Base-by-base conservation (phyloP, 2,797 vertebrate species). In the Coreius guichenoti region DNA sequence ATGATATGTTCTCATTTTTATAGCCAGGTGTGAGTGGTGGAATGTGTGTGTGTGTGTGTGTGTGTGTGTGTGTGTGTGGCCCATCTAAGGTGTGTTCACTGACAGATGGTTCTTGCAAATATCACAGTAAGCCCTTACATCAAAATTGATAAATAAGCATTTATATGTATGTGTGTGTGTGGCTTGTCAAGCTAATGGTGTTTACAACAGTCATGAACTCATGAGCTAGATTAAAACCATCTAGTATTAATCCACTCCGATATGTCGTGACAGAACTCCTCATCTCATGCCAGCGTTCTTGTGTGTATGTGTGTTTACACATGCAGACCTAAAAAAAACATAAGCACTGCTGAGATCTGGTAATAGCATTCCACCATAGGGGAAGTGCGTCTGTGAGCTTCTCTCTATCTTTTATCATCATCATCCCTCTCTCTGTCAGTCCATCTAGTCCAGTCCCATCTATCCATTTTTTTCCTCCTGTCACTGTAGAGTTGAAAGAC, bases 161-260 rank as follows among this genome's bases (percentile, higher is more conserved):
- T 31, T 43, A 67, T 83, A 12, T 61, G 14, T 5, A 5, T 63
- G 47, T 77, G 54, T 85, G 21, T 47, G 43, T 49, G 47, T 68
- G 26, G 54, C 54, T 83, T 84, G 76, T 77, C 86, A 76, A 45
- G 77, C 47, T 81, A 33, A 77, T 31, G n/a, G 65, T 80, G 74
- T 83, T 80, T 84, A 80, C 75, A 56, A 61, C 86, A 75, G 78
- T 81, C 78, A 73, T 87, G 86, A 84, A 85, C 87, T 58, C 81
- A 61, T 61, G 47, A 86, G 83, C 51, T 83, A 82, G 74, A 88
- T 88, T 87, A 88, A 87, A 86, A 69, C 81, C 73, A 65, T 86
- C 81, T 49, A 81, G 54, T 65, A 87, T 88, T 88, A 84, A 83
- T 86, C 87, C 82, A 78, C 88, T 80, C 74, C 87, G 69, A 85